Percentiles rank a stretch among this genome's conserved stretches.
These are phyloP conservation scores for Eueides isabella DNA, from an alignment of 1,140 invertebrate genomes.

Conservation along the genomic window DNA sequence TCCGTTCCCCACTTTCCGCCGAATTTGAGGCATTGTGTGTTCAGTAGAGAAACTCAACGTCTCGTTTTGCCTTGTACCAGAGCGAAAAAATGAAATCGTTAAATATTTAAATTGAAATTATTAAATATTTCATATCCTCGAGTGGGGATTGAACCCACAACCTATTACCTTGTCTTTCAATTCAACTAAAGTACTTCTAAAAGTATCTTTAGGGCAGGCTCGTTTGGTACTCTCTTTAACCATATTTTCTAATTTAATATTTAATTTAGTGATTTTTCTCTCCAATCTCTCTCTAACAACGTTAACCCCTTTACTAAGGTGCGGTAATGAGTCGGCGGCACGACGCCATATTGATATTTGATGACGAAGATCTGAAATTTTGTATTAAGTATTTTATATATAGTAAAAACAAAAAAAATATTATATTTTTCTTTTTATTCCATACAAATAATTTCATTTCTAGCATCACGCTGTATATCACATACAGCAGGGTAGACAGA, in stretches of 20 bases:
- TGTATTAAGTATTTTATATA: neutral
- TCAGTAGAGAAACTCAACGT: too few species aligned
- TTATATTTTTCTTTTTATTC: neutral
- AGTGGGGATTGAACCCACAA: too few species aligned
- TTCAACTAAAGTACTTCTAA: conserved; percentile 87
- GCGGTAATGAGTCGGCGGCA: conserved; percentile 90
- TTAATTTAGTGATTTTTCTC: conserved; percentile 85
- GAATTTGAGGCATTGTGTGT: too few species aligned
- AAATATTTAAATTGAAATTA: too few species aligned
- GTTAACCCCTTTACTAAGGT: conserved; percentile 92
- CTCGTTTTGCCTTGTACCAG: too few species aligned
- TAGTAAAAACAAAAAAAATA: neutral
- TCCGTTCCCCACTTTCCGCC: too few species aligned
- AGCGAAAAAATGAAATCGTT: too few species aligned
- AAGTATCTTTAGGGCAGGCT: conserved; percentile 85
- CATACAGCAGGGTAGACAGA: too few species aligned
- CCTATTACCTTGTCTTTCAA: conserved; percentile 86
- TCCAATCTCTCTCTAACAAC: conserved; percentile 88
- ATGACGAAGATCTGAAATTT: conserved; percentile 87
- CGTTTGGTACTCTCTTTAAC: conserved; percentile 82
- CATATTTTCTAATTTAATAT: conserved; percentile 84
- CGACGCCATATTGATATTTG: conserved; percentile 94
- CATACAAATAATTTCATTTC: too few species aligned
- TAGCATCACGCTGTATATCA: too few species aligned
- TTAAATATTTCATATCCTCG: too few species aligned